Percentiles rank a stretch among this genome's conserved stretches.
These are phyloP conservation scores for Varroa destructor DNA, from an alignment of 1,140 invertebrate genomes.

Conservation along the genomic window DNA sequence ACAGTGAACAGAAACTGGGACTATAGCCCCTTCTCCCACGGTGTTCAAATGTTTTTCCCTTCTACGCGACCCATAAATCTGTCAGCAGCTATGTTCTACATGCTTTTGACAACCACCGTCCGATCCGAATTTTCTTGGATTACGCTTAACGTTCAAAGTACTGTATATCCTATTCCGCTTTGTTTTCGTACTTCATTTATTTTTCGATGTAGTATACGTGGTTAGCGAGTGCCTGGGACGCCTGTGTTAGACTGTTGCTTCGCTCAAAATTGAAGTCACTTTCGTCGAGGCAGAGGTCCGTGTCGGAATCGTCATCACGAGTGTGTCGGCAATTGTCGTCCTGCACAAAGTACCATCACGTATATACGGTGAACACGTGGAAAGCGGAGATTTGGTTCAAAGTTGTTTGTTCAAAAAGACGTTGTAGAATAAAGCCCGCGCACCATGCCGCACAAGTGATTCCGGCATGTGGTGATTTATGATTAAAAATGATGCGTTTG, in stretches of 20 bases:
- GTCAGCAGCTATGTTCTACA: too few relatives aligned
- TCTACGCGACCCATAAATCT: too few relatives aligned
- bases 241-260: constrained; percentile 28
- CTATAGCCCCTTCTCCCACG: too few relatives aligned
- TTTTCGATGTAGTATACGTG: constrained; percentile 26
- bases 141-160: too few relatives aligned
- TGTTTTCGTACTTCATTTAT: background rate
- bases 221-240: constrained; percentile 16
- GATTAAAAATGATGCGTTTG: too few relatives aligned
- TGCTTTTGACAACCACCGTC: too few relatives aligned
- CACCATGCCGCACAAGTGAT: background rate
- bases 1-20: too few relatives aligned
- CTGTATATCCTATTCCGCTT: too few relatives aligned
- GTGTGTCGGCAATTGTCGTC: constrained; percentile 33
- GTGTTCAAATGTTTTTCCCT: too few relatives aligned
- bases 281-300: constrained; percentile 69
- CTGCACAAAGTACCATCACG: background rate
- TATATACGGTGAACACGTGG: constrained; percentile 39
- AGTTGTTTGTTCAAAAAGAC: constrained; percentile 28
- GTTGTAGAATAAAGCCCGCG: background rate
- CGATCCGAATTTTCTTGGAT: too few relatives aligned
- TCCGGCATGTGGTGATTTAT: too few relatives aligned
- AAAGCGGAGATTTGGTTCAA: constrained; percentile 45
- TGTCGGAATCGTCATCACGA: constrained; percentile 56
- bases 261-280: constrained; percentile 40